These are phyloP conservation scores for Myotis myotis DNA, from an alignment of 2,797 vertebrate species.

Conservation along the genomic window DNA sequence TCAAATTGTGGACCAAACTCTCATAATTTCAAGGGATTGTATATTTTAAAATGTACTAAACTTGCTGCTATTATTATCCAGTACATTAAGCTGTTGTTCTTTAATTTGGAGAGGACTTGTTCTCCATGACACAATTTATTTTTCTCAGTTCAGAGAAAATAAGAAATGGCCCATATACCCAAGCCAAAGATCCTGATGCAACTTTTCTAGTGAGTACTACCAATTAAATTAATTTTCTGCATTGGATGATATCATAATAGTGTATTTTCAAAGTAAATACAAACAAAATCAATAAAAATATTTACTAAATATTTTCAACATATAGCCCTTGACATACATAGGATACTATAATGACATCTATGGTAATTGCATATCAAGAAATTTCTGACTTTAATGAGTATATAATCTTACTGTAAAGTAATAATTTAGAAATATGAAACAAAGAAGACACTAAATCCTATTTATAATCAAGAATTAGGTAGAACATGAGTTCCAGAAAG, in stretches of 20 bases:
- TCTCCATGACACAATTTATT: background rate
- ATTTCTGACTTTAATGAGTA: background rate
- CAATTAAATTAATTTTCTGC: background rate
- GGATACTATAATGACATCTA: background rate
- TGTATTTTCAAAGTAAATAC: background rate
- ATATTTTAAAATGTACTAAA: background rate
- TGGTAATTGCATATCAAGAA: background rate
- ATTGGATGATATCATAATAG: background rate
- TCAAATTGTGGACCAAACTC: background rate
- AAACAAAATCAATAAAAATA: background rate
- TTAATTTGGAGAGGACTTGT: background rate
- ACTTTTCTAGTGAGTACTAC: background rate
- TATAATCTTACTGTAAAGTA: background rate
- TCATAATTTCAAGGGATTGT: background rate
- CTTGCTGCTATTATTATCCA: background rate
- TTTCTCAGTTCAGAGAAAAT: background rate
- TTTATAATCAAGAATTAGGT: background rate
- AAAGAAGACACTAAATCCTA: background rate
- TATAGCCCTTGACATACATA: background rate
- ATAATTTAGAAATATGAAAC: background rate
- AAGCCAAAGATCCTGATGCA: background rate
- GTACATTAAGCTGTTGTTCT: background rate
- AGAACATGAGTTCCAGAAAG: background rate
- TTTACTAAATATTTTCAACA: background rate
- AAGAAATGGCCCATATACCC: background rate